A percentile compares a stretch with the other conserved stretches of the same genome.
These are phyloP conservation scores for Ailurus styani DNA, from an alignment of 2,113 vertebrate genomes.

Conservation along the genomic window DNA sequence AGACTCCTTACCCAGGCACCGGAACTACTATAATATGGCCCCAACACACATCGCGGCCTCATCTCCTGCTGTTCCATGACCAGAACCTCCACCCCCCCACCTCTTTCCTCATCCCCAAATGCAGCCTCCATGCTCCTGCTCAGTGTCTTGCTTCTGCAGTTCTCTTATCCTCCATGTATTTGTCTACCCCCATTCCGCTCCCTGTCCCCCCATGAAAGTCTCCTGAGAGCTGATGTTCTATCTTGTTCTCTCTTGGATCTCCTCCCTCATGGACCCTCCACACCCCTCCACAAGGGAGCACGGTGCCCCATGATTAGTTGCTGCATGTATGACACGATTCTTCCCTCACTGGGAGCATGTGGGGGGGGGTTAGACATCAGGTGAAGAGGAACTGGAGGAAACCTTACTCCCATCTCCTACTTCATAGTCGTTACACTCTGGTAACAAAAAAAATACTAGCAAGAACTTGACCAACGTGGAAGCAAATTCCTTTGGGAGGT, in stretches of 20 bases:
- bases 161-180: not conserved
- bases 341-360: not conserved
- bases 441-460: not conserved
- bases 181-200: rapidly evolving
- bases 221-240: not conserved
- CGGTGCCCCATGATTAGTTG: not conserved
- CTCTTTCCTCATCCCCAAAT: not conserved
- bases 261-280: not conserved
- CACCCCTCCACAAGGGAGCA: not conserved
- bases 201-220: rapidly evolving
- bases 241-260: not conserved
- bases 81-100: not conserved
- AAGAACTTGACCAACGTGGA: not conserved
- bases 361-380: not conserved
- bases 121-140: not conserved
- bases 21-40: not conserved
- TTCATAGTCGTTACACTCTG: not conserved
- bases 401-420: not conserved
- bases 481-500: not conserved
- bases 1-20: not conserved
- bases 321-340: not conserved
- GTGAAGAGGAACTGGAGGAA: not conserved
- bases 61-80: not conserved
- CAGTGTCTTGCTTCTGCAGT: not conserved
- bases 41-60: not conserved